These are phyloP conservation scores for Galendromus occidentalis DNA, from an alignment of 1,140 invertebrate species.

Conservation along the genomic window DNA sequence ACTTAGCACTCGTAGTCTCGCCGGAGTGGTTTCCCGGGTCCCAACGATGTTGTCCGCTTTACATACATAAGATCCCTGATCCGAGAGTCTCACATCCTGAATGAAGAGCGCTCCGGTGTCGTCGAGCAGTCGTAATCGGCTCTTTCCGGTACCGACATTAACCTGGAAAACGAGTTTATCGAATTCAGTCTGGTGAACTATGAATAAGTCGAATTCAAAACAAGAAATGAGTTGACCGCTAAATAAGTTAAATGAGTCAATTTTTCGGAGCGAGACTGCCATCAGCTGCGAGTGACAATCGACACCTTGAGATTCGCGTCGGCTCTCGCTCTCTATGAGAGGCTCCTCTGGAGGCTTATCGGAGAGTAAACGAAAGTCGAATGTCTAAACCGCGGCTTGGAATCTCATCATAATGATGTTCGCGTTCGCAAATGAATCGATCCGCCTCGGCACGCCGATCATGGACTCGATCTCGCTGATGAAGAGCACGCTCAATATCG, in stretches of 20 bases:
- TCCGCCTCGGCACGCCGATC: no score
- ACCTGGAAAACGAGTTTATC: background rate
- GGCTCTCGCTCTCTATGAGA: no score
- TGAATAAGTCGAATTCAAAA: background rate
- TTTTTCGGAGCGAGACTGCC: background rate
- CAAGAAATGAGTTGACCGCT: background rate
- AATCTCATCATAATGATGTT: no score
- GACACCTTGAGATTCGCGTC: no score
- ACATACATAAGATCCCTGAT: slow-evolving; percentile 67
- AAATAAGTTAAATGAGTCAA: background rate
- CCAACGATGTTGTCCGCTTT: slow-evolving; percentile 65
- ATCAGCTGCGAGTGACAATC: background rate
- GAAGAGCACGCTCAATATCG: no score
- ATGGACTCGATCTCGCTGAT: no score
- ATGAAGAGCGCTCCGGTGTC: slow-evolving; percentile 60
- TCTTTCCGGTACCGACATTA: slow-evolving; percentile 29
- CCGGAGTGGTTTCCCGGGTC: slow-evolving; percentile 47
- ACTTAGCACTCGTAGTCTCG: slow-evolving; percentile 57
- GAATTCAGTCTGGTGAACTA: background rate
- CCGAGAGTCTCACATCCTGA: slow-evolving; percentile 51
- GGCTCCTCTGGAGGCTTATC: no score
- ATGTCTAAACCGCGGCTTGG: no score
- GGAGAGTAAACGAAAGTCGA: no score
- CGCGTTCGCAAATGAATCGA: no score
- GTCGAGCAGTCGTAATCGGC: slow-evolving; percentile 36